Base-by-base conservation (phyloP, 64 coral and sea anemone genomes). In the Orbicella faveolata region DNA sequence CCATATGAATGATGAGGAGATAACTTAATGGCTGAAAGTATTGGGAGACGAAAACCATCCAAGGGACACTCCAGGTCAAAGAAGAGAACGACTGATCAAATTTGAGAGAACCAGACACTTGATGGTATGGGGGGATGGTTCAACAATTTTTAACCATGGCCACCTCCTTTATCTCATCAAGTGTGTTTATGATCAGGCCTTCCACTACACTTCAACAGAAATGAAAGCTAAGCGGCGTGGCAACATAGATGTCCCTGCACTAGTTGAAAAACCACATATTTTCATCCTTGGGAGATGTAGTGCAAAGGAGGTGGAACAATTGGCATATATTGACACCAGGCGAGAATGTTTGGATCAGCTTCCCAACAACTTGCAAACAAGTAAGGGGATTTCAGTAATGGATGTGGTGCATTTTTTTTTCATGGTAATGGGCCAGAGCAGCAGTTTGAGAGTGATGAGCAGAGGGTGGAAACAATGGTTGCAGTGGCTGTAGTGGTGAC, bases 141-240 rank as follows among this genome's bases (percentile, higher is more conserved):
- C 92, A 11, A 83, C 72, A 25, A 78, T 80, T 36, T 76, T 90
- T 48, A 90, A 86, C 37, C 92, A 94, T 85, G 87, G 88, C 37
- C 80, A 90, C 65, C 79, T 94, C 3, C 87, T 94, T 14, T 77
- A 83, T 59, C 80, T 88, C 37, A 68, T 86, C 34, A 80, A 89
- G 69, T 94, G 59, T 63, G 6, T 94, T 35, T 94, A 94, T 61
- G 87, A 89, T 83, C 80, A 87, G 67, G 87, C 87, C 41, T 94
- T 94, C 48, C 86, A 61, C 25, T 90, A 94, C 34, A 77, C 92
- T 17, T 81, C 52, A 21, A 80, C 88, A 69, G 92, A 94, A 77
- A 72, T 90, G 52, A 57, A 88, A 53, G 54, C 53, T 63, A 65
- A 52, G 52, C 79, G 74, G 11, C n/a, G 81, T 84, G 87, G 33